These are phyloP conservation scores for Harpalus rubripes DNA, from an alignment of 2,888 invertebrate species.

Conservation along the genomic window DNA sequence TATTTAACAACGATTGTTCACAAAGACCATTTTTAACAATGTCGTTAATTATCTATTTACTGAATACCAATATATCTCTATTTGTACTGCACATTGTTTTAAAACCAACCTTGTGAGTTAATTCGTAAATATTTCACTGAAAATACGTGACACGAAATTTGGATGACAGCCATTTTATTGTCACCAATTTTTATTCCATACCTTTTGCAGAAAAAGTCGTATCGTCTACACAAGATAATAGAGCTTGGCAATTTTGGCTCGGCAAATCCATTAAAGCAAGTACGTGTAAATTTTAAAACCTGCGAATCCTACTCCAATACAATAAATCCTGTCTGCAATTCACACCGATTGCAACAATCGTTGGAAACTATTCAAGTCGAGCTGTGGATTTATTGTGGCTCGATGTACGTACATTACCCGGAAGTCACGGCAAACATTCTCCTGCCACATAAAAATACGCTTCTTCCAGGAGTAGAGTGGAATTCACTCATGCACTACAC, in stretches of 20 bases:
- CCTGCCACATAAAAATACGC: conserved; percentile 14
- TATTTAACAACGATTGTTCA: no score
- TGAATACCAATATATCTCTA: no score
- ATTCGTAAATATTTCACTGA: no score
- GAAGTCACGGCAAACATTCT: conserved; percentile 21
- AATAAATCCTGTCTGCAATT: conserved; percentile 3
- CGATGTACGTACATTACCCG: conserved; percentile 24
- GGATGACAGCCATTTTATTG: no score
- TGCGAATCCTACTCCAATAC: neutral
- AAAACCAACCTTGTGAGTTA: no score
- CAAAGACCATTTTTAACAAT: no score
- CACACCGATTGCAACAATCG: conserved; percentile 11
- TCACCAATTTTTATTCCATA: no score
- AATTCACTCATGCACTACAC: no score
- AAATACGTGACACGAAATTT: no score
- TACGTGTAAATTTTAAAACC: conserved; percentile 6
- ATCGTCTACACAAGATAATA: neutral
- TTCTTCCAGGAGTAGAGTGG: neutral
- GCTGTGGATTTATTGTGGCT: neutral
- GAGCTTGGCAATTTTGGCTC: neutral
- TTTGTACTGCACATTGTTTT: no score
- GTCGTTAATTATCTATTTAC: no score
- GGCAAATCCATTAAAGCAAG: conserved; percentile 2
- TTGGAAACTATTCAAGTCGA: conserved; percentile 13
- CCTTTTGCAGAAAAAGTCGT: no score